Evolutionary conservation across 2,113 vertebrate genomes (phyloP).

Genomic region (Scomber scombrus): DNA sequence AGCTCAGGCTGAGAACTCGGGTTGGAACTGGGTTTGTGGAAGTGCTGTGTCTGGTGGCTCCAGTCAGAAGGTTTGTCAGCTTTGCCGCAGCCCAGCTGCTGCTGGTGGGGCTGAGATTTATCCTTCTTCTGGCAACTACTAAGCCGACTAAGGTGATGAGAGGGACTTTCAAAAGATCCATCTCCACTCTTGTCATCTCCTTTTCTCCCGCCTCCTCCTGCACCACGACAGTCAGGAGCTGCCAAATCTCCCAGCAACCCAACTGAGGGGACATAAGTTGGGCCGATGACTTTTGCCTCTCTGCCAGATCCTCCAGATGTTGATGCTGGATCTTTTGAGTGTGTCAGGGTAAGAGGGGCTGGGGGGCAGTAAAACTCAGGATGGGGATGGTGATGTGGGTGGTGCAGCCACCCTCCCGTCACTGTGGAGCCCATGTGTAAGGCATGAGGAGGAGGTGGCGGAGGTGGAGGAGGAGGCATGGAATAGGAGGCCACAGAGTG

Average conservation of each 20-base stretch:
- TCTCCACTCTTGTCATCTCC: slow-evolving; percentile 68
- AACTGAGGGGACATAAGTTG: slow-evolving; percentile 93
- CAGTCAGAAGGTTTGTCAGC: slow-evolving; percentile 90
- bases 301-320: slow-evolving; percentile 73
- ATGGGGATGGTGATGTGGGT: slow-evolving; percentile 81
- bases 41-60: slow-evolving; percentile 79
- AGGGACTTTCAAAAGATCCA: slow-evolving; percentile 64
- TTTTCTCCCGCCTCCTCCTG: slow-evolving; percentile 80
- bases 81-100: slow-evolving; percentile 87
- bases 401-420: slow-evolving; percentile 89
- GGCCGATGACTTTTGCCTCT: slow-evolving; percentile 89
- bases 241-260: slow-evolving; percentile 89
- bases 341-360: slow-evolving; percentile 77
- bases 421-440: slow-evolving; percentile 87
- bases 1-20: slow-evolving; percentile 76
- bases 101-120: slow-evolving; percentile 75
- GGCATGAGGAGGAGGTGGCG: slow-evolving; percentile 81
- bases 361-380: slow-evolving; percentile 92
- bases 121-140: slow-evolving; percentile 84
- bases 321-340: slow-evolving; percentile 87
- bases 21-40: slow-evolving; percentile 66
- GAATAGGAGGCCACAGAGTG: slow-evolving; percentile 90
- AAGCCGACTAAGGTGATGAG: slow-evolving; percentile 67
- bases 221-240: slow-evolving; percentile 84
- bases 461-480: slow-evolving; percentile 85